Base-by-base conservation (phyloP, 2,113 vertebrate genomes). In the Hemiscyllium ocellatum region DNA sequence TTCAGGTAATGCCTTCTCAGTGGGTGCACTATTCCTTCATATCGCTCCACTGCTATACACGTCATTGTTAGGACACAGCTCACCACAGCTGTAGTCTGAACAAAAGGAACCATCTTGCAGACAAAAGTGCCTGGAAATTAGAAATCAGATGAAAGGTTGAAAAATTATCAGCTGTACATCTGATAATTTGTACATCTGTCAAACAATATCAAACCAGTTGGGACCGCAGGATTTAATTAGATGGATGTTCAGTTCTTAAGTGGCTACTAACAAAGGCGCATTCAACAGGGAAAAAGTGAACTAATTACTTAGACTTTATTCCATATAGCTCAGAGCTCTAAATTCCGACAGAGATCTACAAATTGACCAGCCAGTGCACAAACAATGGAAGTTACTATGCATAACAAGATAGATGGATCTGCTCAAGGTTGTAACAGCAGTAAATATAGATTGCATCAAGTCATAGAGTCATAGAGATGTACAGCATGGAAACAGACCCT, bases 31-130 rank as follows among this genome's bases (percentile, higher is more conserved):
- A 98, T 98, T 52, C 98, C 98, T 97, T 98, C 97, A 96, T 98
- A 98, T 95, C 98, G 97, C 96, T 98, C 98, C 80, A 98, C 96
- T 42, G 98, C 98, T 61, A 98, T 98, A 96, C 98, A 98, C 56
- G 98, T 98, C 98, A 98, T 98, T 0, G 98, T 98, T 72, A 98
- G 97, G 95, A 98, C 98, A 20, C 98, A 97, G 0, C 97, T 98
- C 85, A 98, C 98, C 22, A 98, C 98, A 80, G 98, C 98, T 4
- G 97, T 98, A 4, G 98, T 98, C 97, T 98, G 98, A 2, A 98
- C 97, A 96, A 98, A 98, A 2, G 98, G 98, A 94, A 98, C 97
- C 0, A 98, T 98, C 96, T 98, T 98, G 96, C 98, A 98, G 80
- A 98, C 97, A 85, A 98, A 96, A 61, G 98, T 98, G 0, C 98